Evolutionary conservation across 2,888 invertebrate species (phyloP).

Genomic region (Heliconius sara): DNA sequence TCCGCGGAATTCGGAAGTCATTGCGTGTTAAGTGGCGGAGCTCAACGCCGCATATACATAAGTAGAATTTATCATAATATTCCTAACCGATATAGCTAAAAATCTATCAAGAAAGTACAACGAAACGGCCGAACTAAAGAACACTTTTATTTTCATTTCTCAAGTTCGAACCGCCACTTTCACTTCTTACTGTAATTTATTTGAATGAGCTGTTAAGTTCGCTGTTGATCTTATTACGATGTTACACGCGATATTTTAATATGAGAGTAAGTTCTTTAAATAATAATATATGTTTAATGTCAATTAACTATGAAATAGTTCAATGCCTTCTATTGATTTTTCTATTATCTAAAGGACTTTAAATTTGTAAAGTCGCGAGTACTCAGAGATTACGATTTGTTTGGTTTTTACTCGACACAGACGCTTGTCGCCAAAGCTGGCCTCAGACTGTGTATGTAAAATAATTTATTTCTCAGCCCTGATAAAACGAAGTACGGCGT

Average conservation of each 20-base stretch:
- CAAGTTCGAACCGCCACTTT: constrained; percentile 40
- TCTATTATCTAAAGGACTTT: neutral
- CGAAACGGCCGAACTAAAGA: constrained; percentile 27
- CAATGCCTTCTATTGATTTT: neutral
- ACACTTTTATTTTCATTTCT: constrained; percentile 48
- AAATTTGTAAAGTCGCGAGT: neutral
- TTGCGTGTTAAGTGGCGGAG: too few relatives aligned
- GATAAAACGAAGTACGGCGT: too few relatives aligned
- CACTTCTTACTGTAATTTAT: constrained; percentile 41
- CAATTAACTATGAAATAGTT: neutral
- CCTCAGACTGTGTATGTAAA: too few relatives aligned
- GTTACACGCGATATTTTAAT: constrained; percentile 11
- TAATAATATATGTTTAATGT: constrained; percentile 8
- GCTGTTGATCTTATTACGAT: constrained; percentile 10
- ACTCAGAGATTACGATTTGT: neutral
- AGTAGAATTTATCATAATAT: neutral
- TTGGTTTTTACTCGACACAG: too few relatives aligned
- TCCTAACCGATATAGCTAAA: neutral
- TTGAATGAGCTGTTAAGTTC: constrained; percentile 32
- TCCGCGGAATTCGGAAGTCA: too few relatives aligned
- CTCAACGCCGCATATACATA: neutral
- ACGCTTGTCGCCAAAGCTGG: too few relatives aligned
- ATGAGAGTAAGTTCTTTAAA: neutral
- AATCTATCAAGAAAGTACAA: constrained; percentile 24
- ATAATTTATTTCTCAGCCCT: too few relatives aligned